Conservation (phyloP, 2,888 invertebrate genomes). For the Ichneumoninae sp. region DNA sequence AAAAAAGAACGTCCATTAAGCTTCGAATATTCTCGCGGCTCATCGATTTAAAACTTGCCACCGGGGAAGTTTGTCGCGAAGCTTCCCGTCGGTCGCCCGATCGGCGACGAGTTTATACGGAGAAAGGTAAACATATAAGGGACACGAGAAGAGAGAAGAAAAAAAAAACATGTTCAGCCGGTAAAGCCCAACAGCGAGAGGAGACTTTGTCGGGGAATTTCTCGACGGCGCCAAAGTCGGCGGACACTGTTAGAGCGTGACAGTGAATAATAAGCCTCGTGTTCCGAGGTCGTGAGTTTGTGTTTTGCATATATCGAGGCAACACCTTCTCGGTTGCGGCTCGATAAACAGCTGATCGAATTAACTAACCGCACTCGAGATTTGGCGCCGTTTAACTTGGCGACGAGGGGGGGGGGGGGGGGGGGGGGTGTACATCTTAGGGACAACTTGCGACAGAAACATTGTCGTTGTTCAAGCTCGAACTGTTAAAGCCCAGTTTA, state of each 20-base stretch:
- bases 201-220: slow-evolving; percentile 17
- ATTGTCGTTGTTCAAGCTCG: slow-evolving; percentile 6
- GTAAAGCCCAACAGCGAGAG: not conserved
- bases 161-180: not conserved
- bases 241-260: slow-evolving; percentile 1
- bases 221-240: slow-evolving; percentile 1
- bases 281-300: slow-evolving; percentile 2
- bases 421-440: not conserved
- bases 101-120: slow-evolving; percentile 24
- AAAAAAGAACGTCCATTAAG: slow-evolving; percentile 45
- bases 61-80: slow-evolving; percentile 26
- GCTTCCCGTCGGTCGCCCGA: slow-evolving; percentile 21
- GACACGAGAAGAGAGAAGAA: not conserved
- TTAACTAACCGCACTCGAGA: slow-evolving; percentile 30
- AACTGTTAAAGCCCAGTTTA: slow-evolving; percentile 20
- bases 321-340: slow-evolving; percentile 4
- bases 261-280: slow-evolving; percentile 23
- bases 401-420: too few species aligned
- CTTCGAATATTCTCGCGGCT: slow-evolving; percentile 52
- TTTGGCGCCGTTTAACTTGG: slow-evolving; percentile 33
- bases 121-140: not conserved
- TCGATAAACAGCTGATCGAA: slow-evolving; percentile 49
- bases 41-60: slow-evolving; percentile 55
- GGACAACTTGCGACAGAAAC: slow-evolving; percentile 39
- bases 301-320: slow-evolving; percentile 15